A percentile compares a stretch with the other conserved stretches of the same genome.
Conservation (phyloP, 2,113 vertebrate species). For the Oxygymnocypris stewartii region DNA sequence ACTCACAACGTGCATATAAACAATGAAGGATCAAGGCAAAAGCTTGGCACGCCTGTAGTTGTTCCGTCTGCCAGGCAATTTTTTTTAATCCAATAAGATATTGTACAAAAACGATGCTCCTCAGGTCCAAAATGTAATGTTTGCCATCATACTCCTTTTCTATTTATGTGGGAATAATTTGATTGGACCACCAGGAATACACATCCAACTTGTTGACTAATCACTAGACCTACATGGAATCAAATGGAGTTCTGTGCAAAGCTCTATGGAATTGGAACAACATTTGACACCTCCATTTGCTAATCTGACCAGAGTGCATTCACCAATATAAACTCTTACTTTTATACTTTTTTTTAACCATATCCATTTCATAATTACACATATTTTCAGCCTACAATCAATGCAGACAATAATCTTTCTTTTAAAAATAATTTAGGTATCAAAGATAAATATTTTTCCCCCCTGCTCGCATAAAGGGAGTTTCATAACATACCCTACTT, state of each 20-base stretch:
- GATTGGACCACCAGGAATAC: slow-evolving; percentile 22
- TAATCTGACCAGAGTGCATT: background rate
- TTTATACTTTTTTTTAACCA: too few relatives aligned
- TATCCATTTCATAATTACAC: background rate
- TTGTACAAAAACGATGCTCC: background rate
- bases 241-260: background rate
- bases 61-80: background rate
- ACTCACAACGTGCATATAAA: slow-evolving; percentile 30
- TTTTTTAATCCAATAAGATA: background rate
- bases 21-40: background rate
- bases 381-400: background rate
- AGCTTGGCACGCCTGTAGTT: slow-evolving; percentile 25
- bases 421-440: background rate
- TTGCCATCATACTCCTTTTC: slow-evolving; percentile 3
- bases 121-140: slow-evolving; percentile 29
- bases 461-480: too few relatives aligned
- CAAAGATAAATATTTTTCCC: background rate
- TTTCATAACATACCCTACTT: too few relatives aligned
- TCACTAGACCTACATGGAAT: background rate
- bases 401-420: background rate
- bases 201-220: background rate
- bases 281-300: background rate
- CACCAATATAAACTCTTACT: background rate
- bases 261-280: background rate
- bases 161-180: slow-evolving; percentile 8